Evolutionary conservation across 2,113 vertebrate species (phyloP).

Genomic region (Saimiri boliviensis): DNA sequence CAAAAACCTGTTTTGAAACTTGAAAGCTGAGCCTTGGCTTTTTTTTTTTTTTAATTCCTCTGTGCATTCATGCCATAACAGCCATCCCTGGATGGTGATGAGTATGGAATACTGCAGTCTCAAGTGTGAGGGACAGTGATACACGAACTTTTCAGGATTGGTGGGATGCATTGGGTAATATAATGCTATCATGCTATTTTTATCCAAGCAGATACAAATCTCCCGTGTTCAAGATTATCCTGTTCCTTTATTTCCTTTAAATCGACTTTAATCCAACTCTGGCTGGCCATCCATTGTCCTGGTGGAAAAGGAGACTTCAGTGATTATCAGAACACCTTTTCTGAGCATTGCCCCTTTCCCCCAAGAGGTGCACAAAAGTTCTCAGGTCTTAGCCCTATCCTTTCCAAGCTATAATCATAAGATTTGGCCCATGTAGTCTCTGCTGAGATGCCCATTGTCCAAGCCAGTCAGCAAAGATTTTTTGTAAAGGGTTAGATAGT

Average conservation of each 20-base stretch:
- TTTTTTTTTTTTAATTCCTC: not conserved
- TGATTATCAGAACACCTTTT: not conserved
- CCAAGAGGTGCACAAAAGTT: not conserved
- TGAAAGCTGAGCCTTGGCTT: not conserved
- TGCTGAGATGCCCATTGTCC: not conserved
- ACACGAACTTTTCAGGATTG: not conserved
- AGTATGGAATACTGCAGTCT: not conserved
- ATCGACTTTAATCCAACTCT: not conserved
- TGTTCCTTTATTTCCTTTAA: not conserved
- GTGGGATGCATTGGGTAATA: not conserved
- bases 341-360: not conserved
- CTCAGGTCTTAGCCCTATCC: not conserved
- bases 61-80: not conserved
- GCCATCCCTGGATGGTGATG: too few relatives aligned
- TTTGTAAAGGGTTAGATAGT: not conserved
- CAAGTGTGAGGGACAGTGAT: not conserved
- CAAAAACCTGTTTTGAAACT: constrained; percentile 28
- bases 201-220: not conserved
- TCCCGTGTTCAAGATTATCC: not conserved
- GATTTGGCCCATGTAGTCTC: not conserved
- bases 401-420: not conserved
- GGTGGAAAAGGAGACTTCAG: not conserved
- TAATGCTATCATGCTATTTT: not conserved
- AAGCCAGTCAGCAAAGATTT: not conserved
- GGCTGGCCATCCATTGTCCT: not conserved